Conservation (phyloP, 2,888 invertebrate species). For the Merodon equestris region DNA sequence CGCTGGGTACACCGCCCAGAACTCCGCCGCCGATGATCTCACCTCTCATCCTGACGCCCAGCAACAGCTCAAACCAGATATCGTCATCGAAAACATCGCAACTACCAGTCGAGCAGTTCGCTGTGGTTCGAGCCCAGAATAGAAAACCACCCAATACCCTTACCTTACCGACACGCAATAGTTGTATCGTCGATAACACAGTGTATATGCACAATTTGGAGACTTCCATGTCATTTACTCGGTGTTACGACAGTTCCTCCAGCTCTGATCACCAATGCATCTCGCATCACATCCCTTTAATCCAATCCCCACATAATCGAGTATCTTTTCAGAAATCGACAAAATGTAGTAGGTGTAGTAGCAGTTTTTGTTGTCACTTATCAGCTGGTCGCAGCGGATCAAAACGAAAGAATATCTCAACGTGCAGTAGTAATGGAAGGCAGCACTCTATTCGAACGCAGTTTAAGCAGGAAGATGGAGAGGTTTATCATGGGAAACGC, state of each 20-base stretch:
- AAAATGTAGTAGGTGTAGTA: slow-evolving; percentile 10
- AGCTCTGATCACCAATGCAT: slow-evolving; percentile 15
- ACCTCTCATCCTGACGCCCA: slow-evolving; percentile 58
- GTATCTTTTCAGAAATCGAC: slow-evolving; percentile 31
- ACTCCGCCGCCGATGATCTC: slow-evolving; percentile 70
- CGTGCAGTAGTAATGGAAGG: slow-evolving; percentile 32
- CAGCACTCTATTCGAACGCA: slow-evolving; percentile 57
- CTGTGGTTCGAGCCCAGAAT: slow-evolving; percentile 67
- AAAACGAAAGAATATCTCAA: slow-evolving; percentile 46
- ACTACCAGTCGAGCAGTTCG: slow-evolving; percentile 36
- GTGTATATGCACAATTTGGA: slow-evolving; percentile 65
- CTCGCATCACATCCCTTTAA: not conserved
- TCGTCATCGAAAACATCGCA: slow-evolving; percentile 34
- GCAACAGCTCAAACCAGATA: slow-evolving; percentile 48
- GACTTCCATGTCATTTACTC: slow-evolving; percentile 48
- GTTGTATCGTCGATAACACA: slow-evolving; percentile 58
- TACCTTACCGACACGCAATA: slow-evolving; percentile 53
- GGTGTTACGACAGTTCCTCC: slow-evolving; percentile 27
- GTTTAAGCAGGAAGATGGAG: slow-evolving; percentile 48
- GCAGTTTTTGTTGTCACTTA: slow-evolving; percentile 40
- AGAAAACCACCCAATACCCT: slow-evolving; percentile 65
- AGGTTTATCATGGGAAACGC: slow-evolving; percentile 75
- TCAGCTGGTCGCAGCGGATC: slow-evolving; percentile 45
- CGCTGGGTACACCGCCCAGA: slow-evolving; percentile 67
- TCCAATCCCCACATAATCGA: slow-evolving; percentile 27